Conservation (phyloP, 2,888 invertebrate genomes). For the Napeogenes inachia region DNA sequence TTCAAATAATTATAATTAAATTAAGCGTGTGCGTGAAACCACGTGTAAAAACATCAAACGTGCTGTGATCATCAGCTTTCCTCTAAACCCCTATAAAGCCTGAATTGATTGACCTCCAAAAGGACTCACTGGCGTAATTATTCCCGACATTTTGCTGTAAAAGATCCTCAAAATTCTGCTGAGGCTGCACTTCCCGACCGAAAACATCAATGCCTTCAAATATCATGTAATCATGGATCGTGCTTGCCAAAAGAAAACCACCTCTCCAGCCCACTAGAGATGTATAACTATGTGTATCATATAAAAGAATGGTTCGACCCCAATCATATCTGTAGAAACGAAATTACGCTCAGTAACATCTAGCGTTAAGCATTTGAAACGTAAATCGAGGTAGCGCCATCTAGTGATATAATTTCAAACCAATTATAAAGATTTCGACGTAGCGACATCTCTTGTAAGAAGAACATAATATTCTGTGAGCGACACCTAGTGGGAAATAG, state of each 20-base stretch:
- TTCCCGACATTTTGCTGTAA: constrained; percentile 70
- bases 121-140: constrained; percentile 75
- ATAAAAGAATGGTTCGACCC: constrained; percentile 84
- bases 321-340: constrained; percentile 80
- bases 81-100: constrained; percentile 4
- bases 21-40: not conserved
- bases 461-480: not conserved
- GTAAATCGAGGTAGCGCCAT: not conserved
- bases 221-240: constrained; percentile 80
- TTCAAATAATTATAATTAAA: not conserved
- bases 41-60: constrained; percentile 6
- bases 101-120: constrained; percentile 12
- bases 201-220: constrained; percentile 46
- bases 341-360: constrained; percentile 41
- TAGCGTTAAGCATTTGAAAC: constrained; percentile 20
- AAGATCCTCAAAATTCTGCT: constrained; percentile 69
- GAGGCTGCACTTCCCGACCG: constrained; percentile 55
- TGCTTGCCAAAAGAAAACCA: constrained; percentile 86
- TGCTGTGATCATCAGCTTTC: not conserved
- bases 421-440: not conserved
- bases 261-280: constrained; percentile 83
- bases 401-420: not conserved
- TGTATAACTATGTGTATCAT: constrained; percentile 83
- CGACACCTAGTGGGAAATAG: constrained; percentile 31
- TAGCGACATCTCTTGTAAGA: constrained; percentile 30